Evolutionary conservation across 35 echinoderm and acorn worm genomes (phyloP).

Genomic region (Lytechinus variegatus): DNA sequence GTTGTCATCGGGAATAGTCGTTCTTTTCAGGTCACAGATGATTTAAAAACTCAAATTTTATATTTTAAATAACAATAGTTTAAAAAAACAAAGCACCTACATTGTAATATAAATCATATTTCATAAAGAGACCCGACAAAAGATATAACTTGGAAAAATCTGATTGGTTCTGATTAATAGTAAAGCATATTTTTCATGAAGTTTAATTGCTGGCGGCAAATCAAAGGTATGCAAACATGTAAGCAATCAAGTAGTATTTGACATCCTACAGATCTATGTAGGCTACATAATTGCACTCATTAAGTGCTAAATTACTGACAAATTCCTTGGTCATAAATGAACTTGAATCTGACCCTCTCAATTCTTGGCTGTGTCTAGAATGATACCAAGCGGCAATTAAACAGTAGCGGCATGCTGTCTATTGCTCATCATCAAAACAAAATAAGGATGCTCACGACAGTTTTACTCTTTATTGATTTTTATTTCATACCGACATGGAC

Average conservation of each 20-base stretch:
- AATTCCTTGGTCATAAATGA: background rate
- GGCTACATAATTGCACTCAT: background rate
- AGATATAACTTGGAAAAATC: background rate
- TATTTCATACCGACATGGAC: background rate
- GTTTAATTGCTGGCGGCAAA: slow-evolving; percentile 1
- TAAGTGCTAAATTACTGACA: background rate
- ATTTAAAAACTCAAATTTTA: no score
- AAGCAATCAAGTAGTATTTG: background rate
- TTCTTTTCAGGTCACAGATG: no score
- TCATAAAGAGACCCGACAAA: background rate
- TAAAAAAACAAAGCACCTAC: no score
- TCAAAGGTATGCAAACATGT: background rate
- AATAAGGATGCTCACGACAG: background rate
- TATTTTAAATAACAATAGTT: no score
- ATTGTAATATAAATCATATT: no score
- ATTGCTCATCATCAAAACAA: background rate
- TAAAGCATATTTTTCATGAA: background rate
- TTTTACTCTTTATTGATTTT: slow-evolving; percentile 7
- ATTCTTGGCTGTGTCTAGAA: background rate
- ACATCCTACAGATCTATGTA: background rate
- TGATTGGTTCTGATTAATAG: background rate
- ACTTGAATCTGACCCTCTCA: background rate
- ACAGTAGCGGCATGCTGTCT: background rate
- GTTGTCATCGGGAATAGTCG: no score
- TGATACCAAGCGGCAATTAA: background rate